These are phyloP conservation scores for Cinclus cinclus DNA, from an alignment of 2,113 vertebrate species.

Conservation along the genomic window DNA sequence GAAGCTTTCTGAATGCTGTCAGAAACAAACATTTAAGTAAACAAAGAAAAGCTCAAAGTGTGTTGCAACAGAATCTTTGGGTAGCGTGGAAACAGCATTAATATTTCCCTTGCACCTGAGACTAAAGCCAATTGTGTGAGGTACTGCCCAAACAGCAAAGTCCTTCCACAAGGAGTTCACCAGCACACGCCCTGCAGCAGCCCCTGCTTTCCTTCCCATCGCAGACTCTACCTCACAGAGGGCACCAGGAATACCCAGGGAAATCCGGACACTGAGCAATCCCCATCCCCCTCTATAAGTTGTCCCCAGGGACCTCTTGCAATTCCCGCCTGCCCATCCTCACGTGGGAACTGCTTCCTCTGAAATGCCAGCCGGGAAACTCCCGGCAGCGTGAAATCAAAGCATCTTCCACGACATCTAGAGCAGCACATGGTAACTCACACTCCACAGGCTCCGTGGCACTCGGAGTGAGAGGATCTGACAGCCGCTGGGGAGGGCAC, in stretches of 20 bases:
- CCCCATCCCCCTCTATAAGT: accelerated
- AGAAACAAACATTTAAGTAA: slow-evolving; percentile 16
- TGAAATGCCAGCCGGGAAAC: slow-evolving; percentile 31
- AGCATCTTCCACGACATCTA: slow-evolving; percentile 5
- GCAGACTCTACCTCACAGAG: accelerated
- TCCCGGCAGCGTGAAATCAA: accelerated
- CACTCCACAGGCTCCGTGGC: not conserved
- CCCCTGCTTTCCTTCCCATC: accelerated
- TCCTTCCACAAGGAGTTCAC: not conserved
- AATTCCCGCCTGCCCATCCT: not conserved
- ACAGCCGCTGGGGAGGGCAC: not conserved
- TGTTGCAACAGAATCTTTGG: not conserved
- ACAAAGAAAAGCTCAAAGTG: not conserved
- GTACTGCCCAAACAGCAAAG: not conserved
- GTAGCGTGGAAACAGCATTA: not conserved
- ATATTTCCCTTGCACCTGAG: not conserved
- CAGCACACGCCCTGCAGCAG: not conserved
- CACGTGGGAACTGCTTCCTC: not conserved
- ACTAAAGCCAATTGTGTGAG: not conserved
- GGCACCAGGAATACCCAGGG: not conserved
- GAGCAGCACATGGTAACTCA: not conserved
- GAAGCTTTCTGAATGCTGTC: slow-evolving; percentile 29
- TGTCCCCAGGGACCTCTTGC: not conserved
- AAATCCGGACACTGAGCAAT: not conserved
- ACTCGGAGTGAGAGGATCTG: not conserved